Evolutionary conservation across 2,888 invertebrate species (phyloP).

Genomic region (Baronia brevicornis): DNA sequence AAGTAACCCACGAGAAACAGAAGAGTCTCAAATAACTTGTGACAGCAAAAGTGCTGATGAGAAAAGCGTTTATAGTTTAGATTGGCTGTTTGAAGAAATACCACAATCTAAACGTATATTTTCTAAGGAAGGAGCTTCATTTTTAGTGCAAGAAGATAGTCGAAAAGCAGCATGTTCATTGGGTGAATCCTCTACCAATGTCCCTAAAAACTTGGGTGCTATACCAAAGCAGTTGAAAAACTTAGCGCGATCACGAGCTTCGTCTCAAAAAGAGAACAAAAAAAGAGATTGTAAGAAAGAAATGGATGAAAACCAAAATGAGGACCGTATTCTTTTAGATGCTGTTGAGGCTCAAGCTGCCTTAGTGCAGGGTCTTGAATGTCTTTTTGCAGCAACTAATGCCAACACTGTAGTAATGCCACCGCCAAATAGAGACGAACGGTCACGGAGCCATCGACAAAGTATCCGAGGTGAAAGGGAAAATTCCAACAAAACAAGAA

Average conservation of each 20-base stretch:
- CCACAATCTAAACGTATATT: slow-evolving; percentile 29
- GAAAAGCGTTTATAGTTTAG: slow-evolving; percentile 61
- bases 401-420: slow-evolving; percentile 70
- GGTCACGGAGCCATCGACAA: slow-evolving; percentile 52
- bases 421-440: slow-evolving; percentile 54
- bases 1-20: slow-evolving; percentile 40
- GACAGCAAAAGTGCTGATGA: slow-evolving; percentile 63
- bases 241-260: slow-evolving; percentile 71
- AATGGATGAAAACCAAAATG: slow-evolving; percentile 60
- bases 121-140: slow-evolving; percentile 36
- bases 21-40: slow-evolving; percentile 49
- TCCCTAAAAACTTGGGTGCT: slow-evolving; percentile 80
- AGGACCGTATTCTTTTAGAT: slow-evolving; percentile 58
- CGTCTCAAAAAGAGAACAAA: slow-evolving; percentile 75
- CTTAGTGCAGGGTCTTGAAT: slow-evolving; percentile 73
- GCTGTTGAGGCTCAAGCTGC: slow-evolving; percentile 73
- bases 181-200: slow-evolving; percentile 63
- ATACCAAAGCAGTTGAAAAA: slow-evolving; percentile 81
- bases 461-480: slow-evolving; percentile 64
- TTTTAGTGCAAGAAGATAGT: slow-evolving; percentile 39
- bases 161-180: slow-evolving; percentile 52
- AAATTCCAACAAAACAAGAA: slow-evolving; percentile 57
- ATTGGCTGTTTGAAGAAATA: slow-evolving; percentile 66
- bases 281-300: slow-evolving; percentile 65
- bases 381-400: slow-evolving; percentile 65